Base-by-base conservation (phyloP, 64 coral and sea anemone genomes). In the Actinia tenebrosa region DNA sequence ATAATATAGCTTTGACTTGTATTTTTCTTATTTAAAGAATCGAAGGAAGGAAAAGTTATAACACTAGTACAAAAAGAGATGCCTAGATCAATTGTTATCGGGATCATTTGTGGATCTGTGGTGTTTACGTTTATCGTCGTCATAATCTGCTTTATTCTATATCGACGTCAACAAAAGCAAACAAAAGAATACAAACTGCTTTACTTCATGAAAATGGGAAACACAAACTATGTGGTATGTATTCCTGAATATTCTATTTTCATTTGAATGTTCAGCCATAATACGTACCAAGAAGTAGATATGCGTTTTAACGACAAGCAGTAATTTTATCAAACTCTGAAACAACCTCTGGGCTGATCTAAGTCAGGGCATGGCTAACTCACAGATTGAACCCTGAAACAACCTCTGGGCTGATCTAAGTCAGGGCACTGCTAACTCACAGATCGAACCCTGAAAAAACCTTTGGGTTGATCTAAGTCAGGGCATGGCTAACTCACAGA, bases 81-180 rank as follows among this genome's bases (percentile, higher is more conserved):
- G 16, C 53, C 60, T 13, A 45, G 20, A 27, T n/a, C 20, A 64
- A 37, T 61, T 15, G 23, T 96, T 30, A 87, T 90, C 7, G 91
- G 88, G 20, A 84, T 93, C 50, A 56, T 84, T 44, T 2, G 86
- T 81, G 91, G 85, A 13, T 89, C 85, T 45, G 63, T 87, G 45
- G 26, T 77, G 1, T 88, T 96, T 58, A 85, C 88, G 54, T 7
- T 90, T 5, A 6, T 96, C 44, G 82, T 93, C 20, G 52, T 68
- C 10, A 14, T 88, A 4, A 85, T 90, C 25, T 88, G 85, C 1
- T 88, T 23, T 8, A 15, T 84, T 60, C 60, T 96, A 7, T 96
- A 89, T 77, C 94, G 86, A 22, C 68, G 91, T 53, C 94, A 96
- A 72, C 93, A 93, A 78, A 96, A 81, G 75, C 91, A 93, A 87